phyloP scores from a whole-genome alignment of 2,113 vertebrate species.

The Lagenorhynchus albirostris region DNA sequence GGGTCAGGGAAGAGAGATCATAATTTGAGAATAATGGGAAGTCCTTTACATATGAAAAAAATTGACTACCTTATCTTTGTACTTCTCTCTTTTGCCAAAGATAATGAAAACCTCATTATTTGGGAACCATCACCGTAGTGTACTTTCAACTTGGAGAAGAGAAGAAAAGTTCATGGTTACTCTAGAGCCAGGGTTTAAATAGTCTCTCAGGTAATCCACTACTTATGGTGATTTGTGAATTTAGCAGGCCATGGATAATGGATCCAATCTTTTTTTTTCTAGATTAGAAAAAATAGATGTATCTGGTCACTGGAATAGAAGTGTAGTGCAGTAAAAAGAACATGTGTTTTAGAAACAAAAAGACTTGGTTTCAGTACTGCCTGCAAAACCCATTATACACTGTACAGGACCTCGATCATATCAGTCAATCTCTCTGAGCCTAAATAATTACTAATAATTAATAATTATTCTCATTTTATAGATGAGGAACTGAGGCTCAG shows the following conservation, averaged over 20 bases:
- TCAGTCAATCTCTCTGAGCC: background rate
- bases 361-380: background rate
- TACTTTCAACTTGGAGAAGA: background rate
- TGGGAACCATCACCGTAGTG: background rate
- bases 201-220: background rate
- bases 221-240: background rate
- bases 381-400: background rate
- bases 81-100: background rate
- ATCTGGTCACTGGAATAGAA: background rate
- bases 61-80: background rate
- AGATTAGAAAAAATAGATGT: background rate
- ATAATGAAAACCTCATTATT: background rate
- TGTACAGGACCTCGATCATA: background rate
- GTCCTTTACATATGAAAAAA: background rate
- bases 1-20: background rate
- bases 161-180: background rate
- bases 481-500: too few species aligned
- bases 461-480: too few species aligned
- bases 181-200: background rate
- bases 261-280: background rate
- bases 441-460: background rate
- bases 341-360: background rate
- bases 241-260: background rate
- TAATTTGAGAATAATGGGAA: background rate
- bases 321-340: background rate